Conservation (phyloP, 2,888 invertebrate species). For the Clusia tigrina region DNA sequence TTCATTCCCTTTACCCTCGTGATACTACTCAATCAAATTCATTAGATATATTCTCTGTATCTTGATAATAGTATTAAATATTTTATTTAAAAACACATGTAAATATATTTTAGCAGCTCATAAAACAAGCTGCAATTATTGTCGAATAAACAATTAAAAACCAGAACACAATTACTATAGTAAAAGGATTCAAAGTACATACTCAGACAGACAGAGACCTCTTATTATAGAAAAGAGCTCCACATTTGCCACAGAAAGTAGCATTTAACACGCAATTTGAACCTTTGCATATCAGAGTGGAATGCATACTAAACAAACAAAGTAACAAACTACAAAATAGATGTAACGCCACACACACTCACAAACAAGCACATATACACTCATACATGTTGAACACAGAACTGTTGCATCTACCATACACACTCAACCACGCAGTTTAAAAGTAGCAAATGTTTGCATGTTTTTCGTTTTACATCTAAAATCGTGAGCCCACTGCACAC, state of each 20-base stretch:
- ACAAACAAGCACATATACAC: slow-evolving; percentile 26
- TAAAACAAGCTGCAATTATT: slow-evolving; percentile 36
- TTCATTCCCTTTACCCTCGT: too few species aligned
- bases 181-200: too few species aligned
- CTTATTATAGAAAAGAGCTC: not conserved
- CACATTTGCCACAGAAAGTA: not conserved
- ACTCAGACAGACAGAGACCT: not conserved
- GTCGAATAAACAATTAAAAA: not conserved
- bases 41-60: too few species aligned
- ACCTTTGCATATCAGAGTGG: not conserved
- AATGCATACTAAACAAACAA: not conserved
- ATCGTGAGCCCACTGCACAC: too few species aligned
- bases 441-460: not conserved
- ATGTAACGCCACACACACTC: slow-evolving; percentile 30
- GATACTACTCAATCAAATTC: slow-evolving; percentile 20
- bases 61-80: too few species aligned
- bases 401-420: not conserved
- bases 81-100: slow-evolving; percentile 30
- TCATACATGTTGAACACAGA: slow-evolving; percentile 9
- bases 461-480: too few species aligned
- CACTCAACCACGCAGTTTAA: not conserved
- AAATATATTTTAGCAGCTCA: slow-evolving; percentile 50
- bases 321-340: slow-evolving; percentile 30
- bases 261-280: not conserved
- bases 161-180: slow-evolving; percentile 15